Percentiles rank a stretch among this genome's conserved stretches.
These are phyloP conservation scores for Chlorops oryzae DNA, from an alignment of 1,140 invertebrate species.

Conservation along the genomic window DNA sequence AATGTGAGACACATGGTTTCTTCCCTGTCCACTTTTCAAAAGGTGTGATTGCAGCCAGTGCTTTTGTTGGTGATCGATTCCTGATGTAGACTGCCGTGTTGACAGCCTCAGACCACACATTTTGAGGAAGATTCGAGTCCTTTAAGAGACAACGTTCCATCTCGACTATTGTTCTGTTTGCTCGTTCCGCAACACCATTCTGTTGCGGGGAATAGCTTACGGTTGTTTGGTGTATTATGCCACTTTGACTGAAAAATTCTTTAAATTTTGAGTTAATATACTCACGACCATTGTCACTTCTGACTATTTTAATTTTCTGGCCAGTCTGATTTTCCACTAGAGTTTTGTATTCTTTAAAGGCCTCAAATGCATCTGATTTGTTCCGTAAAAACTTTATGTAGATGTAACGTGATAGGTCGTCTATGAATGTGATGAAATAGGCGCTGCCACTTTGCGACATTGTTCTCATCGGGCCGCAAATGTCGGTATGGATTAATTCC, in stretches of 20 bases:
- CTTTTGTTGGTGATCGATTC: conserved; percentile 15
- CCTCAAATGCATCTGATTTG: conserved; percentile 13
- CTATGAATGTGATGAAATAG: conserved; percentile 38
- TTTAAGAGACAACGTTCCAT: conserved; percentile 31
- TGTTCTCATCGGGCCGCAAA: conserved; percentile 37
- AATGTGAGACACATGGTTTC: conserved; percentile 31
- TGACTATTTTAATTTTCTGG: conserved; percentile 32
- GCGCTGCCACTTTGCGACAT: conserved; percentile 22
- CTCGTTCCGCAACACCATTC: conserved; percentile 45
- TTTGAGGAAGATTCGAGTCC: conserved; percentile 25
- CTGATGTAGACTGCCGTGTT: conserved; percentile 24
- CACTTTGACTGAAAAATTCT: conserved; percentile 21
- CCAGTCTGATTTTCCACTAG: conserved; percentile 25
- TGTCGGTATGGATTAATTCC: conserved; percentile 21
- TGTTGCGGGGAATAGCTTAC: conserved; percentile 45
- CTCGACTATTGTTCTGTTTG: conserved; percentile 21
- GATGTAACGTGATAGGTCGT: conserved; percentile 18
- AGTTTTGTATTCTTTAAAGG: conserved; percentile 3
- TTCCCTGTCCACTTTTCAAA: conserved; percentile 7
- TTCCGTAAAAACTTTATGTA: conserved; percentile 4
- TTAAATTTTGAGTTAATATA: conserved; percentile 28
- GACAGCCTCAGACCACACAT: conserved; percentile 50
- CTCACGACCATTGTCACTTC: conserved; percentile 46
- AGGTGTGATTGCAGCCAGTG: conserved; percentile 3
- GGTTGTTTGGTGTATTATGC: conserved; percentile 43